A percentile compares a stretch with the other conserved stretches of the same genome.
These are phyloP conservation scores for Tympanoctomys barrerae DNA, from an alignment of 2,797 vertebrate genomes.

Conservation along the genomic window DNA sequence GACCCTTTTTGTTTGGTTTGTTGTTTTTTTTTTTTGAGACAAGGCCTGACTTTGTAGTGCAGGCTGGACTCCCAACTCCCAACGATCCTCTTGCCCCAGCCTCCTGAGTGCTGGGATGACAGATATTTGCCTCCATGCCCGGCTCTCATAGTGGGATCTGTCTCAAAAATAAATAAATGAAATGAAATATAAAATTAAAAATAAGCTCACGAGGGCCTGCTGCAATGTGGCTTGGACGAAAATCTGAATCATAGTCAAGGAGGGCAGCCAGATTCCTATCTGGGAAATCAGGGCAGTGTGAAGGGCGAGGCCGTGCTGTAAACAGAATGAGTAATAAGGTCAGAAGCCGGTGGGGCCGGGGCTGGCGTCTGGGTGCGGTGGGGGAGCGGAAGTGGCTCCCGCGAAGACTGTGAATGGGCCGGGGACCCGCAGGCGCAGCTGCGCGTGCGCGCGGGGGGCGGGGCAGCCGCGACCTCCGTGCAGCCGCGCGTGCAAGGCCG, in stretches of 20 bases:
- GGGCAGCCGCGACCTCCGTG: background rate
- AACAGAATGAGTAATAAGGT: conserved; percentile 83
- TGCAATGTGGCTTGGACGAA: conserved; percentile 41
- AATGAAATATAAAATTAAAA: background rate
- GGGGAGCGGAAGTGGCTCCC: conserved; percentile 67
- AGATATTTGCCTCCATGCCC: background rate
- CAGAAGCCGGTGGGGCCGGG: conserved; percentile 79
- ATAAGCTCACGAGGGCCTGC: background rate
- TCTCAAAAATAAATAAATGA: background rate
- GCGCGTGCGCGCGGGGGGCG: background rate
- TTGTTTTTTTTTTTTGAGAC: background rate
- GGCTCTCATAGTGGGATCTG: background rate
- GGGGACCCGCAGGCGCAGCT: background rate
- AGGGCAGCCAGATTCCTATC: conserved; percentile 80
- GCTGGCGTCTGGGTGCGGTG: conserved; percentile 70
- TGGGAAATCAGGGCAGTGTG: conserved; percentile 81
- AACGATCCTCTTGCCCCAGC: background rate
- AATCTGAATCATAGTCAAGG: conserved; percentile 75
- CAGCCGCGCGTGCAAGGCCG: background rate
- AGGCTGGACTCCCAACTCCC: background rate
- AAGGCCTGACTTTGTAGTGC: background rate
- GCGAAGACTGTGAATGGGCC: conserved; percentile 55
- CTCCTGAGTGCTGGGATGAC: background rate
- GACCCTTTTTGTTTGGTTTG: background rate
- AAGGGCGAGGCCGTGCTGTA: conserved; percentile 77